Conservation (phyloP, 2,113 vertebrate species). For the Tylochromis polylepis region DNA sequence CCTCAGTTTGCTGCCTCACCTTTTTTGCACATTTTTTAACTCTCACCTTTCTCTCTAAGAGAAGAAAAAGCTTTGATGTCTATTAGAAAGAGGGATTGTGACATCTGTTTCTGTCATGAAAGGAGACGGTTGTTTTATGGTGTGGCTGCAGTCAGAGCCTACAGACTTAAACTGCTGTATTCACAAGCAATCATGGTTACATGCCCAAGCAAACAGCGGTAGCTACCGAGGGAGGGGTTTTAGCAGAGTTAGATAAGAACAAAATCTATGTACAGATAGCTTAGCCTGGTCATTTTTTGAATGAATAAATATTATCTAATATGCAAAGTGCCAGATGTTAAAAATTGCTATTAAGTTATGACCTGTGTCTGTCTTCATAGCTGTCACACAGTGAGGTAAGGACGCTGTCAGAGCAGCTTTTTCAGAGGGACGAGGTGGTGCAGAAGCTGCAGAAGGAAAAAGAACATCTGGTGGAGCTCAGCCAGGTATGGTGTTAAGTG, state of each 20-base stretch:
- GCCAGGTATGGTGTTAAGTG: slow-evolving; percentile 58
- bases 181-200: not conserved
- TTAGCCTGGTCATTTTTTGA: not conserved
- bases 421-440: slow-evolving; percentile 50
- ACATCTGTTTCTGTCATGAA: slow-evolving; percentile 27
- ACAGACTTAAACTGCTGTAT: not conserved
- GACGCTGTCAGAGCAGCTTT: slow-evolving; percentile 64
- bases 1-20: not conserved
- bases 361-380: slow-evolving; percentile 11
- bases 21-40: not conserved
- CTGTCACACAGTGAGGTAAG: slow-evolving; percentile 49
- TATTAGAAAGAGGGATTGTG: not conserved
- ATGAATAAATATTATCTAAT: not conserved
- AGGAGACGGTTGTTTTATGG: slow-evolving; percentile 1
- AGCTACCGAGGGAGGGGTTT: not conserved
- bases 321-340: not conserved
- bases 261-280: not conserved
- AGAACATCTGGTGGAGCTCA: slow-evolving; percentile 69
- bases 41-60: not conserved
- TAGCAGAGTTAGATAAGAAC: not conserved
- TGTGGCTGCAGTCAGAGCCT: not conserved
- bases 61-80: slow-evolving; percentile 28
- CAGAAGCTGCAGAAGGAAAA: slow-evolving; percentile 71
- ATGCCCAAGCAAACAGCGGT: not conserved
- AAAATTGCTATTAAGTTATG: not conserved